Evolutionary conservation across 2,113 vertebrate genomes (phyloP).

Genomic region (Crypturellus undulatus): DNA sequence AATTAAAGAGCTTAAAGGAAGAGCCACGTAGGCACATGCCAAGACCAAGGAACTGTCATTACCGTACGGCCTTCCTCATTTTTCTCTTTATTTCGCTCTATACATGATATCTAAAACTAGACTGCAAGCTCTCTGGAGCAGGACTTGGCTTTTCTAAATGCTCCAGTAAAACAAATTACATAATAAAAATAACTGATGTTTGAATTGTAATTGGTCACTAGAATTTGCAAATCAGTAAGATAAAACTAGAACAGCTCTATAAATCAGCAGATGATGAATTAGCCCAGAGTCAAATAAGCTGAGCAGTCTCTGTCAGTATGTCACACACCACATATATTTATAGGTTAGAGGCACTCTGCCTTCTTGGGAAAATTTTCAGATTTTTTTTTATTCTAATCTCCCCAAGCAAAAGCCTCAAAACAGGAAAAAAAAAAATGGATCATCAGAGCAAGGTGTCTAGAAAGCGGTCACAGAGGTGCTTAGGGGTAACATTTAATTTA

Average conservation of each 20-base stretch:
- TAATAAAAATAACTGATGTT: conserved; percentile 67
- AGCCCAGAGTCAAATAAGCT: neutral
- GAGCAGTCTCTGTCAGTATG: conserved; percentile 34
- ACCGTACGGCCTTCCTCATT: neutral
- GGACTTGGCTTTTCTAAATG: conserved; percentile 9
- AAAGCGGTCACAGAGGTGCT: neutral
- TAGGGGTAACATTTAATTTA: neutral
- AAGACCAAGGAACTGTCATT: neutral
- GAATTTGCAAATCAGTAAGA: conserved; percentile 66
- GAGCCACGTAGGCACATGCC: neutral
- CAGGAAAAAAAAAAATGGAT: neutral
- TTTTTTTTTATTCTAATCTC: conserved; percentile 38
- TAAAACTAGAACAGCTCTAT: conserved; percentile 44
- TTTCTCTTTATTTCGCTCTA: neutral
- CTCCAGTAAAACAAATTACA: conserved; percentile 35
- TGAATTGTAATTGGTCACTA: conserved; percentile 60
- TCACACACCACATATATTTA: neutral
- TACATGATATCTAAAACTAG: neutral
- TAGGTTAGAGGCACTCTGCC: neutral
- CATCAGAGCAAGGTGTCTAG: neutral
- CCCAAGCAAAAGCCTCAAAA: neutral
- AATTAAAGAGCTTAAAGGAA: neutral
- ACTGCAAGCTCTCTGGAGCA: neutral
- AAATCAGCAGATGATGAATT: conserved; percentile 43
- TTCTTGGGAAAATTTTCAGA: neutral